These are phyloP conservation scores for Trichopoda pennipes DNA, from an alignment of 2,888 invertebrate genomes.

Conservation along the genomic window DNA sequence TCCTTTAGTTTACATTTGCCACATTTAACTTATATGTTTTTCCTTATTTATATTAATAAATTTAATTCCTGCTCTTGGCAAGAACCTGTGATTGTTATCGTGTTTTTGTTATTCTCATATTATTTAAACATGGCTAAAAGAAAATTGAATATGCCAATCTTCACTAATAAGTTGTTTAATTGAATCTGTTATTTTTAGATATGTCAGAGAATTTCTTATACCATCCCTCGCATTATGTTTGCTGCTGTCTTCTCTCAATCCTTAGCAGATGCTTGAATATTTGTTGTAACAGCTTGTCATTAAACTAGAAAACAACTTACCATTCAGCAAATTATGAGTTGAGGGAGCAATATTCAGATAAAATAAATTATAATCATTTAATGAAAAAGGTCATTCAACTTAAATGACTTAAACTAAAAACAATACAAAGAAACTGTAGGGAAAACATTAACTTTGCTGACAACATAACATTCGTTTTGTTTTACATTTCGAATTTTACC, in stretches of 20 bases:
- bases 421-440: neutral
- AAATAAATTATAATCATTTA: slow-evolving; percentile 12
- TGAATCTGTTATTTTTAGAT: too few relatives aligned
- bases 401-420: slow-evolving; percentile 49
- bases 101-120: too few relatives aligned
- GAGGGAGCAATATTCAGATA: slow-evolving; percentile 32
- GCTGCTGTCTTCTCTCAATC: neutral
- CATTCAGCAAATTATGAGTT: slow-evolving; percentile 43
- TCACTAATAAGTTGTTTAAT: too few relatives aligned
- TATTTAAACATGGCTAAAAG: too few relatives aligned
- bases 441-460: too few relatives aligned
- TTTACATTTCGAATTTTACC: too few relatives aligned
- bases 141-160: too few relatives aligned
- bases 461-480: neutral
- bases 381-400: slow-evolving; percentile 54
- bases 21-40: too few relatives aligned
- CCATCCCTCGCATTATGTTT: slow-evolving; percentile 5
- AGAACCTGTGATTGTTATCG: too few relatives aligned
- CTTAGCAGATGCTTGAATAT: slow-evolving; percentile 22
- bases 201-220: neutral
- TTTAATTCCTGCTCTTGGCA: too few relatives aligned
- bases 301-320: slow-evolving; percentile 36
- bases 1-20: too few relatives aligned
- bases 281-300: slow-evolving; percentile 57
- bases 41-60: too few relatives aligned